Evolutionary conservation across 2,113 vertebrate species (phyloP).

Genomic region (Anas platyrhynchos): DNA sequence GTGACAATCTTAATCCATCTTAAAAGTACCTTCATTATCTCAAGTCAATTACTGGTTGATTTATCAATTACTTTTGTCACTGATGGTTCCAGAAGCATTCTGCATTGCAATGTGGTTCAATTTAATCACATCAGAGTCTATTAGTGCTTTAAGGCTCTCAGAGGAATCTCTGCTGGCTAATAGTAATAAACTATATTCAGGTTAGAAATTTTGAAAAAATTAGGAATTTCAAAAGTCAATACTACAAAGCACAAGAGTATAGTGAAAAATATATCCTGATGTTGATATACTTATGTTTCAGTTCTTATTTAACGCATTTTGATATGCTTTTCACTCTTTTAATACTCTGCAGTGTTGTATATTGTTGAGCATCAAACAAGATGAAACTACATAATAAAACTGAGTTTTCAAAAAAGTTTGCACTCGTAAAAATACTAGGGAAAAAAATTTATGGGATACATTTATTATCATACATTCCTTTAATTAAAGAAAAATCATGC

Average conservation of each 20-base stretch:
- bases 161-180: conserved; percentile 16
- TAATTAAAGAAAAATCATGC: not conserved
- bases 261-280: not conserved
- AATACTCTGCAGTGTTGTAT: not conserved
- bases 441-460: not conserved
- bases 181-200: conserved; percentile 1
- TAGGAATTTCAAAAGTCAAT: not conserved
- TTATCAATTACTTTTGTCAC: conserved; percentile 71
- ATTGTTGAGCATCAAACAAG: not conserved
- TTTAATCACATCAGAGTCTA: conserved; percentile 42
- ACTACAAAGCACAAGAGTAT: not conserved
- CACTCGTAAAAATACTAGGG: not conserved
- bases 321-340: not conserved
- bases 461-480: not conserved
- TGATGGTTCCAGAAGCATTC: conserved; percentile 32
- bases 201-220: not conserved
- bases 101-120: conserved; percentile 19
- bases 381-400: not conserved
- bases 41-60: conserved; percentile 63
- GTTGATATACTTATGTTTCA: not conserved
- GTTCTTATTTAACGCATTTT: not conserved
- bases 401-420: not conserved
- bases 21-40: conserved; percentile 64
- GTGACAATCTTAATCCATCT: conserved; percentile 30
- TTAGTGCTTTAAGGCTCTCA: not conserved